These are phyloP conservation scores for Nothura maculosa DNA, from an alignment of 2,797 vertebrate species.

Conservation along the genomic window DNA sequence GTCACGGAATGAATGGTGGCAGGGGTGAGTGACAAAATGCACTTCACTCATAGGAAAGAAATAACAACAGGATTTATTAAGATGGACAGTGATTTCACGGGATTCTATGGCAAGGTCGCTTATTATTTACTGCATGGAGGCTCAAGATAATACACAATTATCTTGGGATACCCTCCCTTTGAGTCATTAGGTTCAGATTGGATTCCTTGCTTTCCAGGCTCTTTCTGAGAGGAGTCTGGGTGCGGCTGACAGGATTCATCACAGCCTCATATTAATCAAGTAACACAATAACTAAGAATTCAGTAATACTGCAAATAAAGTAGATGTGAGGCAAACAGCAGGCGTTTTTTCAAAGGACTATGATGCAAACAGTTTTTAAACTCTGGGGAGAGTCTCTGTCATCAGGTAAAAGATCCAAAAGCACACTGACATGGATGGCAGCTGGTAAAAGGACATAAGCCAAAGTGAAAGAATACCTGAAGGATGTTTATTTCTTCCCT, in stretches of 20 bases:
- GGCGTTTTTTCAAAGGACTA: not conserved
- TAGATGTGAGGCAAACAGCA: not conserved
- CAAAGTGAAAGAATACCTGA: not conserved
- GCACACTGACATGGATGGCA: not conserved
- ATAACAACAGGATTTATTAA: no score
- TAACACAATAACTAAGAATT: not conserved
- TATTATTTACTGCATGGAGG: no score
- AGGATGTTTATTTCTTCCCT: not conserved
- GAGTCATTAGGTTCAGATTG: no score
- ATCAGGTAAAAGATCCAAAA: not conserved
- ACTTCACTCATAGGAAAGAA: no score
- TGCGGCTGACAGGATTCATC: constrained; percentile 15
- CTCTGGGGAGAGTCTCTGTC: not conserved
- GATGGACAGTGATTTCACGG: no score
- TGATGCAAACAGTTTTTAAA: not conserved
- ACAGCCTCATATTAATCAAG: not conserved
- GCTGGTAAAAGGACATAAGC: not conserved
- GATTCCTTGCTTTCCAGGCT: no score
- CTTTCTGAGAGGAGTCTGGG: no score
- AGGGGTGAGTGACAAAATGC: no score
- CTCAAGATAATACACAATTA: no score
- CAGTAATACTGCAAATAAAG: not conserved
- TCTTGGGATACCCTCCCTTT: no score
- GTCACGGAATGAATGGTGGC: no score
- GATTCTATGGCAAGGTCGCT: no score